Conservation (phyloP, 2,888 invertebrate genomes). For the Cheilosia pagana region DNA sequence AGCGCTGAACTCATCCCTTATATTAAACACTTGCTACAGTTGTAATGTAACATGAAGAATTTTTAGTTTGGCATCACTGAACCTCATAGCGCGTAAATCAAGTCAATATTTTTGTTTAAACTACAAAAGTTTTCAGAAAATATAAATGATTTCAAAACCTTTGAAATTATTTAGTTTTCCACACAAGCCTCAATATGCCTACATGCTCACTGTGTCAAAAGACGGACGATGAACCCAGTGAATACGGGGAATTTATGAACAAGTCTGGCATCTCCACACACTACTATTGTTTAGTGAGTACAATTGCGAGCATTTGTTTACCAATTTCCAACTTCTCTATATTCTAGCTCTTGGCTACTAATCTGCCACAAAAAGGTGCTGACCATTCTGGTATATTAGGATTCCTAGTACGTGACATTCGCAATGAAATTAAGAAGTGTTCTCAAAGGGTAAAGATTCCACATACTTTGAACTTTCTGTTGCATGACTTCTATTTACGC, state of each 20-base stretch:
- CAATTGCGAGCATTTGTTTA: background rate
- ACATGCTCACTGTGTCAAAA: constrained; percentile 41
- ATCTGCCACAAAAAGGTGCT: constrained; percentile 87
- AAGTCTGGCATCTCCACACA: constrained; percentile 78
- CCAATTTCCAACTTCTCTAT: background rate
- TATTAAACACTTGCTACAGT: background rate
- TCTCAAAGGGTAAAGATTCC: constrained; percentile 85
- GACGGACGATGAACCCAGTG: constrained; percentile 63
- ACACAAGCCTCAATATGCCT: constrained; percentile 34
- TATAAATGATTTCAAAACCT: background rate
- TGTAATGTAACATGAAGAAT: background rate
- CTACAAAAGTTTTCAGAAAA: background rate
- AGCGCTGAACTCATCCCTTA: background rate
- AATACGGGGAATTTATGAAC: constrained; percentile 80
- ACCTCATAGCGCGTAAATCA: no score
- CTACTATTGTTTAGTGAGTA: constrained; percentile 80
- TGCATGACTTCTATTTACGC: background rate
- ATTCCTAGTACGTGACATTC: constrained; percentile 89
- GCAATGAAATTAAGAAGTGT: constrained; percentile 87
- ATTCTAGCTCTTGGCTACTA: constrained; percentile 87
- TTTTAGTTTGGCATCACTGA: constrained; percentile 19
- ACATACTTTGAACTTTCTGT: background rate
- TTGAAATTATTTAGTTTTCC: constrained; percentile 6
- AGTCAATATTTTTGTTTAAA: background rate
- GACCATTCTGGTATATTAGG: constrained; percentile 90